Evolutionary conservation across 37 sponge, comb jelly and placozoan species (phyloP).

Genomic region (Hexactinellida sp.): DNA sequence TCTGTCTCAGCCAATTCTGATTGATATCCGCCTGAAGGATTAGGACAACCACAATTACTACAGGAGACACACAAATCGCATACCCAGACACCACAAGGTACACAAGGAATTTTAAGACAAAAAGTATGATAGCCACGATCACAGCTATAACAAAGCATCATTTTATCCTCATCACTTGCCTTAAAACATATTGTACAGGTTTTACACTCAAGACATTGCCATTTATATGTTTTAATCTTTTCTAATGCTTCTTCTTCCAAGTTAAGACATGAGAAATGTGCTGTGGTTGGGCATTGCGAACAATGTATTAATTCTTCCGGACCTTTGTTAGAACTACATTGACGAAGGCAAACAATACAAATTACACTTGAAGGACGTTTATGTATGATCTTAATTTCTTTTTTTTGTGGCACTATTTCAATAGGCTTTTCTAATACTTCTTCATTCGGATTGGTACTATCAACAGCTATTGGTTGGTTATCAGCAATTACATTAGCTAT

Average conservation of each 20-base stretch:
- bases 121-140: constrained; percentile 92
- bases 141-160: constrained; percentile 87
- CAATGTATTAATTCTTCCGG: not conserved
- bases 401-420: not conserved
- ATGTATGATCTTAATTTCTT: not conserved
- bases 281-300: constrained; percentile 17
- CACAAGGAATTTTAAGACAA: constrained; percentile 48
- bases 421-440: not conserved
- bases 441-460: not conserved
- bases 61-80: not conserved
- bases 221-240: constrained; percentile 37
- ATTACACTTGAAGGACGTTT: constrained; percentile 14
- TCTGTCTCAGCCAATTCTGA: not conserved
- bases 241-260: constrained; percentile 22
- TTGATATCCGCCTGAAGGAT: not conserved
- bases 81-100: constrained; percentile 54
- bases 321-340: not conserved
- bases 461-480: not conserved
- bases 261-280: constrained; percentile 54
- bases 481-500: not conserved
- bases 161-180: constrained; percentile 52
- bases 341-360: constrained; percentile 4
- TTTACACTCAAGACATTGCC: constrained; percentile 86
- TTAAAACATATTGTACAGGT: constrained; percentile 54
- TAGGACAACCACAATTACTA: not conserved